A percentile compares a stretch with the other conserved stretches of the same genome.
phyloP scores from a whole-genome alignment of 92 coral and sea anemone species.

The Heliopora coerulea region DNA sequence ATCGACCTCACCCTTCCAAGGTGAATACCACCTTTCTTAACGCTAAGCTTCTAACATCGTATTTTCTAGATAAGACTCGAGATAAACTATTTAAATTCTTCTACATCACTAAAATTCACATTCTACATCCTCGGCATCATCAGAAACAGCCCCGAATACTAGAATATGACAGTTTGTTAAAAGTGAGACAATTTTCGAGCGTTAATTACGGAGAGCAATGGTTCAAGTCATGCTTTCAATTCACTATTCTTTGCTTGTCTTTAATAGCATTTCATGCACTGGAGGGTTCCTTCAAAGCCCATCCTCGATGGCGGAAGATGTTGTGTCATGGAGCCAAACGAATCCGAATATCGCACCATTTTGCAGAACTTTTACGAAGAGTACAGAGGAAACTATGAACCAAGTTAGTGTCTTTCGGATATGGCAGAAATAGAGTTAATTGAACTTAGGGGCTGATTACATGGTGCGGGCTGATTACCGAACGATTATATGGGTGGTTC shows the following conservation, averaged over 20 bases:
- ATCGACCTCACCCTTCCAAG: constrained; percentile 91
- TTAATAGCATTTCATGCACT: constrained; percentile 61
- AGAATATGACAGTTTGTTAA: no score
- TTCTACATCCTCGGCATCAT: no score
- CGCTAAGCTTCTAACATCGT: constrained; percentile 30
- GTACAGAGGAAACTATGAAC: constrained; percentile 29
- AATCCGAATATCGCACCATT: constrained; percentile 5
- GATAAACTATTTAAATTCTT: no score
- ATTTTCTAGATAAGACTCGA: no score
- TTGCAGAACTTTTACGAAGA: constrained; percentile 38
- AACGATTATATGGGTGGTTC: no score
- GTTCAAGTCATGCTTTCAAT: no score
- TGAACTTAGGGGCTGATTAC: neutral
- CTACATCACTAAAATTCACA: no score
- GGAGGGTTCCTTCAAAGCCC: constrained; percentile 64
- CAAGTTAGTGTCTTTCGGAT: constrained; percentile 26
- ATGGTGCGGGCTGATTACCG: no score
- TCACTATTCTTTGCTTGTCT: no score
- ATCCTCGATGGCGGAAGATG: constrained; percentile 25
- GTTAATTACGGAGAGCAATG: no score
- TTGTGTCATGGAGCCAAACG: constrained; percentile 29
- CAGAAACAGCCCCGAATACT: no score
- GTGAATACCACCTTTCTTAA: constrained; percentile 32
- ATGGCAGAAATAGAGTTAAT: neutral
- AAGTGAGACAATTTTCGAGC: no score